Evolutionary conservation across 2,888 invertebrate species (phyloP), one percentile per base, ranked within the genome.

Genomic region (Chironomus tentans): DNA sequence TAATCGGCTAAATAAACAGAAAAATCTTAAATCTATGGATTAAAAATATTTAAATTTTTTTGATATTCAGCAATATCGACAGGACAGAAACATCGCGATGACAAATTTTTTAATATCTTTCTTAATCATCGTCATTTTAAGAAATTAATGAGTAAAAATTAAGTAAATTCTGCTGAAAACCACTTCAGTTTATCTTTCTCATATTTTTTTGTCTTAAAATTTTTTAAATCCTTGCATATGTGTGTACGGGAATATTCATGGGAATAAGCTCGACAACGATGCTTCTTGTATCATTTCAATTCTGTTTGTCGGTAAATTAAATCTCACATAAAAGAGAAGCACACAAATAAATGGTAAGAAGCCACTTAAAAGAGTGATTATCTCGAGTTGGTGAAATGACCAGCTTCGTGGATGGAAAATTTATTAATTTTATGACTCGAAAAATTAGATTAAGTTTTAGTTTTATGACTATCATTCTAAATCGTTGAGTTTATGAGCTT

Each of bases 351-450:
- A 70, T 70, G 70, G 6, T 48, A 46, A 28, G 28, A 56, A 71
- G 71, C 56, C 56, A 47, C 71, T 71, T 71, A 71, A 71, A 71
- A 56, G 71, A 71, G 71, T 38, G 71, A 71, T 71, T 71, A 71
- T 50, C 71, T 71, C n/a, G 22, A 71, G 50, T 24, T 71, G 71
- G 22, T 71, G 71, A 71, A 71, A 71, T 56, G 68, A 68, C 56
- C 68, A 68, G 10, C 38, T 38, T 38, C 10, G 38, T 38, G 38
- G 38, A 38, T 38, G 21, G 22, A 18, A 56, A 56, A 50, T 71
- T 71, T 71, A 71, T 71, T 71, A 71, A 56, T 71, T 71, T 71
- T 71, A 71, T 56, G 50, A 71, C 18, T 22, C 71, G 28, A 56
- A 56, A 71, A 71, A 71, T 71, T 71, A 71, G 50, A 71, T 71